These are phyloP conservation scores for Solea senegalensis DNA, from an alignment of 2,113 vertebrate species.

Conservation along the genomic window DNA sequence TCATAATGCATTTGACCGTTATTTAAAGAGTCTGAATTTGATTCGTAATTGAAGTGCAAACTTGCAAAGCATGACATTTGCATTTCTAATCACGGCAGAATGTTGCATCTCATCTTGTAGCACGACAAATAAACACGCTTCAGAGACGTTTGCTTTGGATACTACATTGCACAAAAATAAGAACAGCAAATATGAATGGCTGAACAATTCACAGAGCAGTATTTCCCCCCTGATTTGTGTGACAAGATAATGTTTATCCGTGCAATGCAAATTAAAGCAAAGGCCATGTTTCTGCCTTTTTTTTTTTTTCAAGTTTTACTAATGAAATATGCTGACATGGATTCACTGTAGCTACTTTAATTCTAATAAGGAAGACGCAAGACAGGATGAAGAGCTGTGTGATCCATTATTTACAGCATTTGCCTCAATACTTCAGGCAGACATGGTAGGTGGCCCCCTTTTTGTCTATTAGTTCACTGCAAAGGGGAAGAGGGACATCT, in stretches of 20 bases:
- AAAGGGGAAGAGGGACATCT: too few species aligned
- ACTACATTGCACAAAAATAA: conserved; percentile 26
- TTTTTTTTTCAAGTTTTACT: conserved; percentile 33
- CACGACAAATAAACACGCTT: conserved; percentile 36
- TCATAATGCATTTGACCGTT: conserved; percentile 52
- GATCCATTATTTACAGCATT: conserved; percentile 30
- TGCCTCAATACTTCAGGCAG: not conserved
- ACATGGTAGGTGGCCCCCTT: not conserved
- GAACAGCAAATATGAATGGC: conserved; percentile 37
- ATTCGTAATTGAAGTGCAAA: conserved; percentile 53
- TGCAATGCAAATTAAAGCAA: conserved; percentile 51
- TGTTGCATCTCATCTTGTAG: conserved; percentile 16
- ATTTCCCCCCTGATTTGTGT: conserved; percentile 24
- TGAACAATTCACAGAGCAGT: conserved; percentile 46
- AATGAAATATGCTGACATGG: conserved; percentile 42
- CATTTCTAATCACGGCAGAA: conserved; percentile 42
- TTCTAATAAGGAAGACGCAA: conserved; percentile 29
- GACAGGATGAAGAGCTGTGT: conserved; percentile 13
- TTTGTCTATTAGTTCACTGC: too few species aligned
- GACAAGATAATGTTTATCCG: conserved; percentile 58
- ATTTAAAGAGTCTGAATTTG: conserved; percentile 46
- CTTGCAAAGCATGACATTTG: conserved; percentile 59
- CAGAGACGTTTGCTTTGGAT: conserved; percentile 34
- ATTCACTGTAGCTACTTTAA: conserved; percentile 27
- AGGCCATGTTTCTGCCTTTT: not conserved